These are phyloP conservation scores for Xerus rutilus DNA, from an alignment of 2,797 vertebrate genomes.

Conservation along the genomic window DNA sequence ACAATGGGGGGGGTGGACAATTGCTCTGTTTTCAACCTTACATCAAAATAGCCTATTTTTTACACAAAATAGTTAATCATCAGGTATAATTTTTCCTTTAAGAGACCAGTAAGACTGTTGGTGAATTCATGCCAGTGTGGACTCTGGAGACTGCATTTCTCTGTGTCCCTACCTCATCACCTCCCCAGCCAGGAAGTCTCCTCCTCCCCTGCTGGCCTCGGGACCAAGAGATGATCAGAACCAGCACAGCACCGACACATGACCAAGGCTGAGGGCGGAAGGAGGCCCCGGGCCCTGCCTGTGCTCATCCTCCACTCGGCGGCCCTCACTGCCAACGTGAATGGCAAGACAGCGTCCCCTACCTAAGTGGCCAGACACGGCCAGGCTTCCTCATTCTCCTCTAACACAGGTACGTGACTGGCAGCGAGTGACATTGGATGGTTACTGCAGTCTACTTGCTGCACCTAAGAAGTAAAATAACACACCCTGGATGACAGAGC, in stretches of 20 bases:
- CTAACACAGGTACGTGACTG: too few species aligned
- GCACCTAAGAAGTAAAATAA: not conserved
- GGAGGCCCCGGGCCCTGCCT: rapidly evolving
- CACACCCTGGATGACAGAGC: not conserved
- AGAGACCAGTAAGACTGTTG: not conserved
- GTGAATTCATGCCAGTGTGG: not conserved
- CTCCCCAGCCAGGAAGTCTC: not conserved
- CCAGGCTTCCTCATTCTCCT: not conserved
- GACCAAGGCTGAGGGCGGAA: rapidly evolving
- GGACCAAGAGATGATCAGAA: not conserved
- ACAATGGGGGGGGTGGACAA: not conserved
- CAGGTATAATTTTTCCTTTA: not conserved
- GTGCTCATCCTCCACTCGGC: rapidly evolving
- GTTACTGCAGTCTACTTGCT: too few species aligned
- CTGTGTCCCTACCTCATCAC: not conserved
- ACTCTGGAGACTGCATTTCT: rapidly evolving
- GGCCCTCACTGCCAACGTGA: not conserved
- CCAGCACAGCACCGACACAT: not conserved
- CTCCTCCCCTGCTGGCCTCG: not conserved
- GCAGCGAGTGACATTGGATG: rapidly evolving
- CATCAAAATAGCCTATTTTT: not conserved
- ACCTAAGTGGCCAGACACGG: rapidly evolving
- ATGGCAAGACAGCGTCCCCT: rapidly evolving
- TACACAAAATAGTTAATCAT: not conserved
- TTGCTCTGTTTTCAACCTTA: not conserved